A percentile compares a stretch with the other conserved stretches of the same genome.
These are phyloP conservation scores for Crossocerus cetratus DNA, from an alignment of 2,888 invertebrate species.

Conservation along the genomic window DNA sequence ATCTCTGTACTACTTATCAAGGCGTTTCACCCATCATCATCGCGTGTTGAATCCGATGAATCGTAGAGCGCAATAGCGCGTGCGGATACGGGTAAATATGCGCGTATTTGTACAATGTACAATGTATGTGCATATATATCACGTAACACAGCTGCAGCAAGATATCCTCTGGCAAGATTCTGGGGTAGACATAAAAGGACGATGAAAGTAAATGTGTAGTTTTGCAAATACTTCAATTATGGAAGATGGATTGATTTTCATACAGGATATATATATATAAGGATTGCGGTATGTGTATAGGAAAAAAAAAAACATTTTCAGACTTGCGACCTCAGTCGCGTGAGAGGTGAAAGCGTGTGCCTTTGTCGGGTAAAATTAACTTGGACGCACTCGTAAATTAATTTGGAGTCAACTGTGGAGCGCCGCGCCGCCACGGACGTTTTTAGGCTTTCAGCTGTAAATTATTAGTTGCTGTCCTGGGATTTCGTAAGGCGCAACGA, in stretches of 20 bases:
- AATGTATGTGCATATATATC: too few species aligned
- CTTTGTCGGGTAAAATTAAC: slow-evolving; percentile 11
- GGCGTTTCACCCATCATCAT: not conserved
- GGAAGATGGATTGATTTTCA: too few species aligned
- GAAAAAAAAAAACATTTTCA: too few species aligned
- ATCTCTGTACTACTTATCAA: slow-evolving; percentile 6
- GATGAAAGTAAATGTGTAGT: too few species aligned
- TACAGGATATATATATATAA: too few species aligned
- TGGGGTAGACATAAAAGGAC: too few species aligned
- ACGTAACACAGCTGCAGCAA: too few species aligned
- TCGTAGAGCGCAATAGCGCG: not conserved
- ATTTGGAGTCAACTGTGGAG: not conserved
- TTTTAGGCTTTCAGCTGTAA: slow-evolving; percentile 12
- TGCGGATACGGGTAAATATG: too few species aligned
- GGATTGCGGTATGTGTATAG: too few species aligned
- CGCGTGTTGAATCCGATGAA: not conserved
- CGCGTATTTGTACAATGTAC: too few species aligned
- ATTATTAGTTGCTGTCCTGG: slow-evolving; percentile 24
- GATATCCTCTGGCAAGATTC: too few species aligned
- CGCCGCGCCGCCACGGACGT: not conserved
- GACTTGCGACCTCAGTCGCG: not conserved
- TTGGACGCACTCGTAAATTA: slow-evolving; percentile 33
- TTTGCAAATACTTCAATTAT: too few species aligned
- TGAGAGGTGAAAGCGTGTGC: not conserved
- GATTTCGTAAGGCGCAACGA: slow-evolving; percentile 4